These are phyloP conservation scores for Phytoseiulus persimilis DNA, from an alignment of 2,888 invertebrate species.

Conservation along the genomic window DNA sequence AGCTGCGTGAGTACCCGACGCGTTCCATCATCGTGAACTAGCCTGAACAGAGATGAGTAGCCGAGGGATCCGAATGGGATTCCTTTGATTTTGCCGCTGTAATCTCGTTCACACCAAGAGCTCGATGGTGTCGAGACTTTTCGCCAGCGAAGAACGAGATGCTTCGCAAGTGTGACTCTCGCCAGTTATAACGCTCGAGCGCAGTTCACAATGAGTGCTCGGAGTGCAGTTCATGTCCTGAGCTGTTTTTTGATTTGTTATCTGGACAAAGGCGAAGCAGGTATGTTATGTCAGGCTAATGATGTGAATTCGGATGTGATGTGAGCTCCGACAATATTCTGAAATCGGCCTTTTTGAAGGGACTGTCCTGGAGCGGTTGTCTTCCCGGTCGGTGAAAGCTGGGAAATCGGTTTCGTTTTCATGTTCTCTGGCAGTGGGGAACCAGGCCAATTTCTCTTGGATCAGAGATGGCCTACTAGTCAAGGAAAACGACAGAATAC, in stretches of 20 bases:
- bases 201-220: background rate
- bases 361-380: background rate
- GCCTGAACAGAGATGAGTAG: too few species aligned
- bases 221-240: background rate
- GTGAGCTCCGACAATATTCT: background rate
- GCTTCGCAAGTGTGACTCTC: background rate
- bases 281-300: background rate
- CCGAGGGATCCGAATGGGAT: background rate
- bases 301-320: background rate
- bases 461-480: background rate
- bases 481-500: constrained; percentile 13
- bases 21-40: too few species aligned
- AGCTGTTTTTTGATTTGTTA: background rate
- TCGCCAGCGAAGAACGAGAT: background rate
- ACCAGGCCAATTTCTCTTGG: background rate
- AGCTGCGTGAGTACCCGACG: too few species aligned
- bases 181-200: background rate
- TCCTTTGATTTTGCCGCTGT: background rate
- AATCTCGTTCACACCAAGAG: background rate
- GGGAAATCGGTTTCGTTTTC: background rate
- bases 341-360: background rate
- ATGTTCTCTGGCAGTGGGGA: background rate
- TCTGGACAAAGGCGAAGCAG: background rate
- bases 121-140: background rate
- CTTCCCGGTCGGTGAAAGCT: background rate